Conservation (phyloP, 2,888 invertebrate genomes). For the Neoascia interrupta region DNA sequence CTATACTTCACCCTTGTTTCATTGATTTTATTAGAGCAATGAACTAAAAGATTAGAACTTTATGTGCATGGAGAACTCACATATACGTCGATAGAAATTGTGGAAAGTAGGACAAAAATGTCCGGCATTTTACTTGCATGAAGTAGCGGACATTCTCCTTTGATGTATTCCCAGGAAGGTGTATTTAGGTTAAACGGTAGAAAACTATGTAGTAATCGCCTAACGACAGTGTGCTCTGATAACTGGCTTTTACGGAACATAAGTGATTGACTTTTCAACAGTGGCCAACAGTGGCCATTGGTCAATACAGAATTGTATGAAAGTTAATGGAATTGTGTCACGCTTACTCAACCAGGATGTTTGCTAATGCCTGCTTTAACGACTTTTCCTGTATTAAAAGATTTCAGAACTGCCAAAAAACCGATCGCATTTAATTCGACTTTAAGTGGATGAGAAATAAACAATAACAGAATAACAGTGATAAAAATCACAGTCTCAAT, state of each 20-base stretch:
- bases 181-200: constrained; percentile 40
- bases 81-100: neutral
- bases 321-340: constrained; percentile 7
- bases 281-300: neutral
- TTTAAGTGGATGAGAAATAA: too few relatives aligned
- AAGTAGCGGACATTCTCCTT: constrained; percentile 17
- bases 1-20: constrained; percentile 30
- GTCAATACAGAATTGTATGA: too few relatives aligned
- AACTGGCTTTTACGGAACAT: neutral
- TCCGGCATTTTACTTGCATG: neutral
- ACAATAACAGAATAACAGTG: too few relatives aligned
- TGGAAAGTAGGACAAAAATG: constrained; percentile 33
- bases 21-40: constrained; percentile 46
- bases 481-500: too few relatives aligned
- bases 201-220: constrained; percentile 1
- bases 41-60: constrained; percentile 32
- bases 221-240: constrained; percentile 2
- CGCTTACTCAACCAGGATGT: too few relatives aligned
- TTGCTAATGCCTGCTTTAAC: too few relatives aligned
- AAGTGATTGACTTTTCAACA: constrained; percentile 17
- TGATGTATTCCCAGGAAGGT: too few relatives aligned
- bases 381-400: too few relatives aligned
- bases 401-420: too few relatives aligned
- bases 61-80: neutral
- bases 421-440: too few relatives aligned